Percentiles rank a stretch among this genome's conserved stretches.
Evolutionary conservation across 2,888 invertebrate genomes (phyloP).

Genomic region (Orthosia incerta): DNA sequence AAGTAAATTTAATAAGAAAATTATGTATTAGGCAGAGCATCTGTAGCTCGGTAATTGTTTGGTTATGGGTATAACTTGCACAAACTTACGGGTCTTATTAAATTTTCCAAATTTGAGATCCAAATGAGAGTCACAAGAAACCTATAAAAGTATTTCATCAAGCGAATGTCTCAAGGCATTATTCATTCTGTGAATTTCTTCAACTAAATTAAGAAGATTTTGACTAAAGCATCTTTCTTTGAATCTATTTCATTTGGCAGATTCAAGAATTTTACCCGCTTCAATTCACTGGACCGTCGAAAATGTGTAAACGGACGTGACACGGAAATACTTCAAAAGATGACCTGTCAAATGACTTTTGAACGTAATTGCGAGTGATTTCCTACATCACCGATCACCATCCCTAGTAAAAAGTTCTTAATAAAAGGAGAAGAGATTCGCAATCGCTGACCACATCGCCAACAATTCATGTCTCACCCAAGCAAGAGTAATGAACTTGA

Average conservation of each 20-base stretch:
- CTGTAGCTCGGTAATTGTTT: conserved; percentile 26
- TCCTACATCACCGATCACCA: conserved; percentile 16
- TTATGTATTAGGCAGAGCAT: conserved; percentile 7
- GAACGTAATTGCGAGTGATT: conserved; percentile 30
- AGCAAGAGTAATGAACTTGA: conserved; percentile 55
- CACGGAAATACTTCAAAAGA: conserved; percentile 49
- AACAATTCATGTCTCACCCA: conserved; percentile 24
- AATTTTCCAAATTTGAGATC: conserved; percentile 48
- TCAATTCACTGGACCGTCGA: conserved; percentile 9
- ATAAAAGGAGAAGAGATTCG: conserved; percentile 24
- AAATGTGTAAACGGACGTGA: conserved; percentile 39
- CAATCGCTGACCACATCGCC: conserved; percentile 42
- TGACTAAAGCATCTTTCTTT: conserved; percentile 27
- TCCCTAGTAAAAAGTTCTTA: conserved; percentile 28
- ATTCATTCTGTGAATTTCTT: conserved; percentile 51
- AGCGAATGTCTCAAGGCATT: conserved; percentile 45
- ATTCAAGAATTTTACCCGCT: conserved; percentile 28
- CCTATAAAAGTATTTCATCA: conserved; percentile 59
- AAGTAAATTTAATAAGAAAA: conserved; percentile 43
- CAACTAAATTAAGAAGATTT: conserved; percentile 48
- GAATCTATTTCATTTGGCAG: conserved; percentile 47
- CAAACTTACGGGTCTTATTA: conserved; percentile 44
- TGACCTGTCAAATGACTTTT: conserved; percentile 35
- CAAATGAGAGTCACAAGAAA: conserved; percentile 44
- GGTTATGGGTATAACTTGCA: conserved; percentile 15